phyloP scores from a whole-genome alignment of 30 jellyfish, hydroid and myxozoan species.

The Chrysaora quinquecirrha region DNA sequence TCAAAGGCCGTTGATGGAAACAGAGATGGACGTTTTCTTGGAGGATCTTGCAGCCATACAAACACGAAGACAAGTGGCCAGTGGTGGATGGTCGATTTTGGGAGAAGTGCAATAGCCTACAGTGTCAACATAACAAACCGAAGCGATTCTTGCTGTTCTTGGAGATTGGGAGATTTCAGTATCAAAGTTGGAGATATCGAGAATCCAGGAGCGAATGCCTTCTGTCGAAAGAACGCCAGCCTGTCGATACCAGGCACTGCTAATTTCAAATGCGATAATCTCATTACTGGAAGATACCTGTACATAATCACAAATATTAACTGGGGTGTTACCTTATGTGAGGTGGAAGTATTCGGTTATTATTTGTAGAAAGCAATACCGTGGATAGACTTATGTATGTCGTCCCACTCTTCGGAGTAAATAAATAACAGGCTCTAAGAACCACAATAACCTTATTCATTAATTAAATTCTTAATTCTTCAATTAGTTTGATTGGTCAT shows the following conservation, averaged over 20 bases:
- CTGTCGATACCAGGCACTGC: neutral
- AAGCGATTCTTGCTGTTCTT: neutral
- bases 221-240: conserved; percentile 3
- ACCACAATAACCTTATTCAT: no score
- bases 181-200: neutral
- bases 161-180: neutral
- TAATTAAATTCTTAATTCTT: no score
- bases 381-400: no score
- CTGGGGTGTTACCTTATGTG: neutral
- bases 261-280: neutral
- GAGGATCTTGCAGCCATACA: neutral
- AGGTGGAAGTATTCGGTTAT: neutral
- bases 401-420: no score
- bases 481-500: no score
- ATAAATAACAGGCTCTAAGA: no score
- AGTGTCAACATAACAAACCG: neutral
- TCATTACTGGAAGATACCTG: neutral
- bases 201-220: neutral
- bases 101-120: neutral
- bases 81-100: neutral
- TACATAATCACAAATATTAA: neutral
- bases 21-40: neutral
- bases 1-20: neutral
- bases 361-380: no score
- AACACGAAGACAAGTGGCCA: neutral